A percentile compares a stretch with the other conserved stretches of the same genome.
These are phyloP conservation scores for Drymodes brunneopygia DNA, from an alignment of 2,113 vertebrate species.

Conservation along the genomic window DNA sequence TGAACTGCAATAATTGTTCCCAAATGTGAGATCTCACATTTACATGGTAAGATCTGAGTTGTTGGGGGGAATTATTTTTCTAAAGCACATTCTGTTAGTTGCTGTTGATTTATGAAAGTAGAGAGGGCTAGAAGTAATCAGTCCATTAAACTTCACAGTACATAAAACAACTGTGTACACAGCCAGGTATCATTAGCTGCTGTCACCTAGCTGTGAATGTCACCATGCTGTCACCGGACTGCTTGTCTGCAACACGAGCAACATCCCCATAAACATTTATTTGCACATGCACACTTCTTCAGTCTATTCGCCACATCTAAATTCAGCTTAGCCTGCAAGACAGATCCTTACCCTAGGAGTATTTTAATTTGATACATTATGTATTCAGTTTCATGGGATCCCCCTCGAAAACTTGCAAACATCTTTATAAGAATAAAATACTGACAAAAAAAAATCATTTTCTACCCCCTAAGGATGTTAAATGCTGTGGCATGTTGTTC, in stretches of 20 bases:
- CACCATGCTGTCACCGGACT: not conserved
- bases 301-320: not conserved
- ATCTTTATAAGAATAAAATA: not conserved
- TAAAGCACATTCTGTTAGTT: not conserved
- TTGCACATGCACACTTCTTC: not conserved
- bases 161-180: not conserved
- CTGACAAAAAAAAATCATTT: not conserved
- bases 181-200: not conserved
- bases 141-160: not conserved
- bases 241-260: not conserved
- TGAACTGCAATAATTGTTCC: not conserved
- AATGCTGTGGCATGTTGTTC: not conserved
- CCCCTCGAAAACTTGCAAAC: not conserved
- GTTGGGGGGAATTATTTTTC: not conserved
- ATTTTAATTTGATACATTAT: not conserved
- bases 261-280: not conserved
- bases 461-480: not conserved
- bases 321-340: not conserved
- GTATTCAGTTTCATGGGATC: not conserved
- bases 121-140: not conserved
- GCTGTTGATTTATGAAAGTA: not conserved
- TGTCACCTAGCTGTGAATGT: not conserved
- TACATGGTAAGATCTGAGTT: not conserved
- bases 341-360: not conserved
- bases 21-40: not conserved